Evolutionary conservation across 2,113 vertebrate genomes (phyloP), one percentile per base, ranked within the genome.

Genomic region (Helogale parvula): DNA sequence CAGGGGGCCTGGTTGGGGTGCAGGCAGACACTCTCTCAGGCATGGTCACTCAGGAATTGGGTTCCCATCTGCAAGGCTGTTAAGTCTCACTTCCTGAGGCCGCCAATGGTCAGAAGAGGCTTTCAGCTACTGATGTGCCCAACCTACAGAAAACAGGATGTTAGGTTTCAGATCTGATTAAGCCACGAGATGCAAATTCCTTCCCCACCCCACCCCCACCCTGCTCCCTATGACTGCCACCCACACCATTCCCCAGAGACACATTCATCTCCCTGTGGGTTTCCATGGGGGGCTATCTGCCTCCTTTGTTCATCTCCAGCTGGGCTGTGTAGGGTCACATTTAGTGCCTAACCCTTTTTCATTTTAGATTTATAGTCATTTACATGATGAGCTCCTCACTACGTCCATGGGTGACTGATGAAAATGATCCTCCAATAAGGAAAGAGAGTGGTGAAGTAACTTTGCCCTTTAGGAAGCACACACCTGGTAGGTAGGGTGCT

Each of bases 71-170:
- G 90, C 96, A 81, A 93, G 1, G 0, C 63, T 71, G 90, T 85
- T 97, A 97, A 88, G 29, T 1, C 94, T 98, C 0, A 0, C 97
- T 99, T 99, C 98, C 98, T 98, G 96, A 91, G 79, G 77, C 80
- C 87, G 97, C 94, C 80, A 77, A 1, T 90, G 97, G 93, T 91
- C 89, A 33, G 96, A 96, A 91, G 81, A 98, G 94, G 50, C 92
- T 88, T 89, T 92, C 33, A 96, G 92, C 47, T 6, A 50, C 80
- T 47, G 63, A 15, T 92, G 86, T 50, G 11, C 57, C 82, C 96
- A 94, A 82, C 85, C 83, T 93, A n/a, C 65, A 89, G 98, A 98
- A 98, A 99, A 99, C 98, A 99, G 99, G 99, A 99, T 98, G 98
- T 97, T 83, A 77, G 90, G 94, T 97, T 98, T 98, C 97, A 41